A percentile compares a stretch with the other conserved stretches of the same genome.
phyloP scores from a whole-genome alignment of 2,888 invertebrate genomes.

The Heliconius sara region DNA sequence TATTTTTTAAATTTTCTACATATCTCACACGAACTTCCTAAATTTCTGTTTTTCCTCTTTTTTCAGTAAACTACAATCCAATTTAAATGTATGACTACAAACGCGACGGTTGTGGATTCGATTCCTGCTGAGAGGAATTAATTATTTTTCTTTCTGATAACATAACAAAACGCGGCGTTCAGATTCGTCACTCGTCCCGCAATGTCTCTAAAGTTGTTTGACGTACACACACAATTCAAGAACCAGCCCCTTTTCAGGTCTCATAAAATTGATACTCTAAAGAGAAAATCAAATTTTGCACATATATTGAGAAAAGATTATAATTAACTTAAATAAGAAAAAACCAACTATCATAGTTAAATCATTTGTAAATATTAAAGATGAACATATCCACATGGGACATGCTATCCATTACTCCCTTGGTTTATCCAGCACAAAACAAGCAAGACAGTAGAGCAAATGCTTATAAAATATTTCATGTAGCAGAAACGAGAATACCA shows the following conservation, averaged over 20 bases:
- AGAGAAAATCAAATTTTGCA: neutral
- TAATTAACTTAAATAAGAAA: neutral
- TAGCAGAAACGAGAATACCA: constrained; percentile 29
- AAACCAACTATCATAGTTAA: neutral
- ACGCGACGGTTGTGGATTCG: too few relatives aligned
- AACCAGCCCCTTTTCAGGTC: too few relatives aligned
- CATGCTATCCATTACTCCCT: constrained; percentile 8
- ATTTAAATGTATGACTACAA: too few relatives aligned
- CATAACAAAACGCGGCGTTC: neutral
- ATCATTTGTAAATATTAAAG: neutral
- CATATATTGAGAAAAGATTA: neutral
- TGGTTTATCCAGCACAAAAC: constrained; percentile 28
- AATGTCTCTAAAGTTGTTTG: neutral
- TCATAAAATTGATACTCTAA: too few relatives aligned
- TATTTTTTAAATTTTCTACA: neutral
- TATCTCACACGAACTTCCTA: neutral
- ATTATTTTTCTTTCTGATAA: neutral
- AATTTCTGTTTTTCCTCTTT: neutral
- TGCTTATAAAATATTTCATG: constrained; percentile 36
- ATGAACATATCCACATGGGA: constrained; percentile 5
- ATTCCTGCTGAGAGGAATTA: too few relatives aligned
- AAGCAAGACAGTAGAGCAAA: constrained; percentile 31
- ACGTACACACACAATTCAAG: too few relatives aligned
- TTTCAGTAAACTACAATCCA: neutral
- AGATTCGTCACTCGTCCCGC: neutral